Conservation (phyloP, 2,797 vertebrate genomes). For the Sebastes ruberrimus region DNA sequence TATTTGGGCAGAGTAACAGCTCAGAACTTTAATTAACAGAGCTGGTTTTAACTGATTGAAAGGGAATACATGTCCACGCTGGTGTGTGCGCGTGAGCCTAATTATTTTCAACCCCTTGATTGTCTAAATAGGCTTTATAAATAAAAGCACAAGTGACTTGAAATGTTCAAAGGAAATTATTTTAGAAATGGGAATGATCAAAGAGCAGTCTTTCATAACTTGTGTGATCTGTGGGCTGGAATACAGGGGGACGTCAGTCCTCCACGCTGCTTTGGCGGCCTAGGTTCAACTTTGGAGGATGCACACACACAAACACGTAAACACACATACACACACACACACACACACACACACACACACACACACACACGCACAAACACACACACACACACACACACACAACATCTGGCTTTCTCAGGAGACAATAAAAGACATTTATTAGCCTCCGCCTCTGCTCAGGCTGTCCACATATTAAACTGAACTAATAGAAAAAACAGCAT, state of each 20-base stretch:
- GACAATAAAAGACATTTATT: constrained; percentile 53
- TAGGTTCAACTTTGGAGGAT: constrained; percentile 40
- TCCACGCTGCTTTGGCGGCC: constrained; percentile 22
- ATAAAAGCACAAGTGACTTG: constrained; percentile 80
- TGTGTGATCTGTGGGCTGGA: constrained; percentile 60
- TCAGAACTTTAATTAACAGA: constrained; percentile 84
- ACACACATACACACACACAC: neutral
- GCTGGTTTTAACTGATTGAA: constrained; percentile 82
- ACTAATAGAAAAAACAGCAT: neutral
- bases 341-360: neutral
- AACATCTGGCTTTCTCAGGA: constrained; percentile 54
- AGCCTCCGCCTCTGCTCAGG: constrained; percentile 14
- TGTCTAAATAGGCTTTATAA: constrained; percentile 82
- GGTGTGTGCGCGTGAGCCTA: constrained; percentile 64
- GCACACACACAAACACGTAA: neutral
- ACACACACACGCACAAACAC: neutral
- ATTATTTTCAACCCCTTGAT: constrained; percentile 82
- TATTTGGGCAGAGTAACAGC: constrained; percentile 79
- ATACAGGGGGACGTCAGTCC: constrained; percentile 61
- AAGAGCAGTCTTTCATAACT: constrained; percentile 68
- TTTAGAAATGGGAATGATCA: constrained; percentile 76
- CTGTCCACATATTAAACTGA: constrained; percentile 25
- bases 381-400: neutral
- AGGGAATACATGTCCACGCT: constrained; percentile 76
- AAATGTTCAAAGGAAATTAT: constrained; percentile 81